Base-by-base conservation (phyloP, 2,797 vertebrate species). In the Enteromius thamalakanensis region DNA sequence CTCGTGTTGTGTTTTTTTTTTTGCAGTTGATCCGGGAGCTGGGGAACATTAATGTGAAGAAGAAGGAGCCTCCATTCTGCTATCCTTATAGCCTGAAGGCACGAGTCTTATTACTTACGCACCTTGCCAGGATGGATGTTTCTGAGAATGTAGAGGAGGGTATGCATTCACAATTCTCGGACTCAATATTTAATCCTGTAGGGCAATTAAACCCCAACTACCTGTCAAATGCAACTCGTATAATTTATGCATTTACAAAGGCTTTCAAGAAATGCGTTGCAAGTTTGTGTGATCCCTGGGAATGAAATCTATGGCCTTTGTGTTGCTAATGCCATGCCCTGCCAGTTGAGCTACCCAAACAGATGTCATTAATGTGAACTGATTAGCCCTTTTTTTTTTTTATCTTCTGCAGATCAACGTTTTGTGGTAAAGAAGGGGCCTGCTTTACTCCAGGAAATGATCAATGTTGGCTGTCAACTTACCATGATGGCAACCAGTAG, bases 81-180 rank as follows among this genome's bases (percentile, higher is more conserved):
- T 99, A 97, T 88, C 98, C 98, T 0, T 99, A 99, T 92, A 99
- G 98, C 88, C 90, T 99, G 89, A 99, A 99, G 92, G 97, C 98
- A 86, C 96, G 97, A 87, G 98, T 99, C 64, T 94, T 99, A 40
- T 91, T 99, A 84, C 92, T 99, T 2, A 93, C 96, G 84, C 97
- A 99, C 87, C 95, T 99, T 84, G 95, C 97, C 64, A 95, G 98
- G 82, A 98, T 99, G 96, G 97, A 97, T 11, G 95, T 99, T 86
- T 97, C 97, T 1, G 97, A 99, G 84, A 95, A 96, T 49, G 91
- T 98, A 51, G 97, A 98, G 86, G 97, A 99, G 96, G 98, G 98
- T 99, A 94, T 75, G n/a, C 32, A 11, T 67, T 55, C 11, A 17
- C 12, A 45, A 71, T 10, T 15, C 26, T 15, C 7, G 12, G n/a